Conservation (phyloP, 2,113 vertebrate species). For the Tragelaphus scriptus region DNA sequence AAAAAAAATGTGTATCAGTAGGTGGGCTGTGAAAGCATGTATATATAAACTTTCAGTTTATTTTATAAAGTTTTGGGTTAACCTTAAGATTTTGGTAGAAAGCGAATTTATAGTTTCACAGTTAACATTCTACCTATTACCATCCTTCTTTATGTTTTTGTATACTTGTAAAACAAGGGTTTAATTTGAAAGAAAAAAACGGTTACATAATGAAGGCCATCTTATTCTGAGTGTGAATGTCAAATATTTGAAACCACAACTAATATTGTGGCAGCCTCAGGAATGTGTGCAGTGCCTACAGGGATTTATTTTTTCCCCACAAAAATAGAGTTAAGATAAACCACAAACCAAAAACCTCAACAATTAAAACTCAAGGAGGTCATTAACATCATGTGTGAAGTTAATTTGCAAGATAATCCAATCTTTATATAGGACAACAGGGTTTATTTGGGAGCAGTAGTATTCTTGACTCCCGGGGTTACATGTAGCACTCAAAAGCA, state of each 20-base stretch:
- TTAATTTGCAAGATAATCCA: neutral
- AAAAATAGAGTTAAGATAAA: neutral
- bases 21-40: neutral
- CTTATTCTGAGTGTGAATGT: conserved; percentile 28
- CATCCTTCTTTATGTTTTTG: neutral
- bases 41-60: neutral
- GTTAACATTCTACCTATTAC: neutral
- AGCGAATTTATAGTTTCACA: neutral
- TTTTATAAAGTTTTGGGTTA: neutral
- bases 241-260: neutral
- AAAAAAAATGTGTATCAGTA: neutral
- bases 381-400: neutral
- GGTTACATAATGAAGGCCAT: neutral
- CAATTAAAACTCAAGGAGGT: conserved; percentile 13
- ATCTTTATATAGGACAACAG: conserved; percentile 7
- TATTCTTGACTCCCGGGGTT: neutral
- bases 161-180: neutral
- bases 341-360: neutral
- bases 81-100: neutral
- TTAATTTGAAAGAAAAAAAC: neutral
- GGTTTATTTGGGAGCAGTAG: conserved; percentile 34
- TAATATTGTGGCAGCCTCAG: neutral
- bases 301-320: neutral
- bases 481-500: neutral
- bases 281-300: neutral